Conservation (phyloP, 1,140 invertebrate genomes). For the Leptopilina boulardi region DNA sequence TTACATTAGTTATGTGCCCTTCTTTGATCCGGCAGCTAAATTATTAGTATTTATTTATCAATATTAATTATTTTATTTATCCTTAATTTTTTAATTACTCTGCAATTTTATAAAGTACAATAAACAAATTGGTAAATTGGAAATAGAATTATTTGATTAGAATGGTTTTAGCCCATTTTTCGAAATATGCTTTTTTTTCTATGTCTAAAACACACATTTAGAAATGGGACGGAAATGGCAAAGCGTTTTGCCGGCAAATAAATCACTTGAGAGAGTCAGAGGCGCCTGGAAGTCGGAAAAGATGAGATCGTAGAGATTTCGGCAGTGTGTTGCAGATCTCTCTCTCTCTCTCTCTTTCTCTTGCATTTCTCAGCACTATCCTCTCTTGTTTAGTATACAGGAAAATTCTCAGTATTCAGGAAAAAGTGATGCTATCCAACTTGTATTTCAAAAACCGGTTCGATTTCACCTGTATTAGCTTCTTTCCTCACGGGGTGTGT, state of each 20-base stretch:
- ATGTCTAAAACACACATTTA: neutral
- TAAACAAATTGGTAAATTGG: neutral
- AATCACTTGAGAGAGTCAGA: slow-evolving; percentile 23
- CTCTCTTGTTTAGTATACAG: neutral
- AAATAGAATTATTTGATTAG: neutral
- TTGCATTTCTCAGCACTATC: slow-evolving; percentile 4
- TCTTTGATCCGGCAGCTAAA: no score
- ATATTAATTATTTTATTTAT: no score
- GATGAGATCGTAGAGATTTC: slow-evolving; percentile 24
- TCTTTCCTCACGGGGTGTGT: neutral
- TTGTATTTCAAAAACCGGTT: slow-evolving; percentile 17
- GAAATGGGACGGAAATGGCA: slow-evolving; percentile 15
- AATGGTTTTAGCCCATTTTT: neutral
- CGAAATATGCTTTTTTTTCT: slow-evolving; percentile 12
- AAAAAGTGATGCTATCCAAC: slow-evolving; percentile 18
- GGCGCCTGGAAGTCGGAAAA: slow-evolving; percentile 27
- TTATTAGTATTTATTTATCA: no score
- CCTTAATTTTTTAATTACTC: no score
- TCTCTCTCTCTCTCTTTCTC: no score
- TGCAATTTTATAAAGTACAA: no score
- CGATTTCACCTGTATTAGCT: slow-evolving; percentile 1
- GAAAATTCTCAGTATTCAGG: slow-evolving; percentile 20
- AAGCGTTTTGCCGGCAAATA: slow-evolving; percentile 34
- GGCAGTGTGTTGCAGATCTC: slow-evolving; percentile 17
- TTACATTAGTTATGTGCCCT: no score